phyloP scores from a whole-genome alignment of 2,888 invertebrate species.

The Metallyticus violacea region DNA sequence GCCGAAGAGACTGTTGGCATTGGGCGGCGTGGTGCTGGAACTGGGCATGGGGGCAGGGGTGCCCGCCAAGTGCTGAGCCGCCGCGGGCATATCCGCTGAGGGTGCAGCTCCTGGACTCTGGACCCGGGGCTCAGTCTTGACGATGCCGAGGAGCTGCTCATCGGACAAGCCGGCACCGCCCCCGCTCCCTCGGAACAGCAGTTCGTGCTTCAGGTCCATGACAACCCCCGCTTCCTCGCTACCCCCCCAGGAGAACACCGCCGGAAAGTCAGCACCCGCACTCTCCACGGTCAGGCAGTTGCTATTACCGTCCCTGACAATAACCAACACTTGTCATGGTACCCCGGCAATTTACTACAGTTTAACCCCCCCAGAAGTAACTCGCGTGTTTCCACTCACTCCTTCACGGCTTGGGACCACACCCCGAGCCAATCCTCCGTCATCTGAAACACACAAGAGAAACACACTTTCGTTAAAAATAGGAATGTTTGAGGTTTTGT shows the following conservation, averaged over 20 bases:
- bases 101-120: conserved; percentile 40
- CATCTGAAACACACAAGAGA: neutral
- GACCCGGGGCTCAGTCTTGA: conserved; percentile 50
- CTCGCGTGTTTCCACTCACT: neutral
- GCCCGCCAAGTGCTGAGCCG: conserved; percentile 25
- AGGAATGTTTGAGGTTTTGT: too few relatives aligned
- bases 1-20: conserved; percentile 41
- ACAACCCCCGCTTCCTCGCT: conserved; percentile 4
- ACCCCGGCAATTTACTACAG: neutral
- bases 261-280: neutral
- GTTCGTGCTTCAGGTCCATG: conserved; percentile 65
- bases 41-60: conserved; percentile 39
- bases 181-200: conserved; percentile 55
- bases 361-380: neutral
- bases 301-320: neutral
- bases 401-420: neutral
- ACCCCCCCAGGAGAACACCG: conserved; percentile 2
- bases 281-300: neutral
- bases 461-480: too few relatives aligned
- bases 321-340: neutral
- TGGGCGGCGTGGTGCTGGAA: neutral
- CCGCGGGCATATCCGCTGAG: neutral
- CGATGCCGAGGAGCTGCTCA: conserved; percentile 33
- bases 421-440: neutral
- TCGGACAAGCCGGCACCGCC: conserved; percentile 43